Conservation (phyloP, 2,113 vertebrate genomes). For the Lophius piscatorius region DNA sequence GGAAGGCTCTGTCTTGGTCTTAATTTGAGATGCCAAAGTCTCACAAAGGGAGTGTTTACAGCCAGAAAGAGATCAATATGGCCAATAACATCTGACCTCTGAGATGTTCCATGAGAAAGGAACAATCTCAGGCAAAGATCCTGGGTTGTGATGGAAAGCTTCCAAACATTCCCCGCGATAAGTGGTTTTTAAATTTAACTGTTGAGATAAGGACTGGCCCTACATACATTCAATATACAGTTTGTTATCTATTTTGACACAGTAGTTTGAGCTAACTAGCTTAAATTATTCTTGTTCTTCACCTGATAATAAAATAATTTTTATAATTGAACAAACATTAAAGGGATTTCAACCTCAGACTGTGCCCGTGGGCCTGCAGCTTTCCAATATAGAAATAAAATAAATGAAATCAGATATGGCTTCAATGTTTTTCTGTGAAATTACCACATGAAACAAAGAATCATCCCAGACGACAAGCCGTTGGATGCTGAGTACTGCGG, state of each 20-base stretch:
- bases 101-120: too few relatives aligned
- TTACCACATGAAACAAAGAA: neutral
- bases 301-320: slow-evolving; percentile 1
- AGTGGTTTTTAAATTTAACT: too few relatives aligned
- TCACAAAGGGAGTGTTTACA: neutral
- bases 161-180: too few relatives aligned
- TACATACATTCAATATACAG: neutral
- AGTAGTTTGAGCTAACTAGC: neutral
- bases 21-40: neutral
- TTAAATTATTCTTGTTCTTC: neutral
- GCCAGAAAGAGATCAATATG: neutral
- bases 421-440: slow-evolving; percentile 18
- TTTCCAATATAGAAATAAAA: neutral
- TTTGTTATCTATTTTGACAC: neutral
- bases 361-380: neutral
- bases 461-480: neutral
- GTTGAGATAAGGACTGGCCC: too few relatives aligned
- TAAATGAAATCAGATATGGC: slow-evolving; percentile 1
- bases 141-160: too few relatives aligned
- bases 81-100: neutral
- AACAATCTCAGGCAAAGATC: too few relatives aligned
- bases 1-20: neutral
- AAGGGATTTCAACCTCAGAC: neutral
- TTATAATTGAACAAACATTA: neutral
- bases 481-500: neutral